Evolutionary conservation across 1,140 invertebrate species (phyloP).

Genomic region (Hestina assimilis): DNA sequence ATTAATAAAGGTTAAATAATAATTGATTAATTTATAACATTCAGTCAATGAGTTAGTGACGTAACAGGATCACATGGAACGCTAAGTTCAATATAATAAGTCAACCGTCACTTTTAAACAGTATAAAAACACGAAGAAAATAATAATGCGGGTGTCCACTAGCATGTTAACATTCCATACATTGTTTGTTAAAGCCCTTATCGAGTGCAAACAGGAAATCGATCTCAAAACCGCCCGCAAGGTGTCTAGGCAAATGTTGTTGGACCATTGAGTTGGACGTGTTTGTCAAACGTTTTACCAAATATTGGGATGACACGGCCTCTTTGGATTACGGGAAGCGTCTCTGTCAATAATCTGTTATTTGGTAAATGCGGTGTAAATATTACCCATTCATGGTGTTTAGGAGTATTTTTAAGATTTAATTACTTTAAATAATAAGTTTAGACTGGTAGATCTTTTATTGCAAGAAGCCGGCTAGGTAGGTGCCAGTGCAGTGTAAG

Average conservation of each 20-base stretch:
- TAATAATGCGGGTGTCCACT: conserved; percentile 30
- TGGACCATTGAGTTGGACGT: conserved; percentile 33
- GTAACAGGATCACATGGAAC: neutral
- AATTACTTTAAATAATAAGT: too few relatives aligned
- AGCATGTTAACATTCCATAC: conserved; percentile 43
- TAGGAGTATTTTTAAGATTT: conserved; percentile 7
- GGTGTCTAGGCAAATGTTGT: conserved; percentile 53
- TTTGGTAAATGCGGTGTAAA: conserved; percentile 27
- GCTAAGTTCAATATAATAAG: neutral
- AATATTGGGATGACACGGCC: conserved; percentile 48
- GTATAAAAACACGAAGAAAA: conserved; percentile 16
- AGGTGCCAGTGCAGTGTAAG: too few relatives aligned
- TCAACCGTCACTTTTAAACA: conserved; percentile 3
- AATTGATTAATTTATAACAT: too few relatives aligned
- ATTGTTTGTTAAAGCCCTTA: conserved; percentile 58
- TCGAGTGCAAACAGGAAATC: conserved; percentile 57
- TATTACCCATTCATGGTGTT: conserved; percentile 34
- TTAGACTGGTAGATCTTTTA: too few relatives aligned
- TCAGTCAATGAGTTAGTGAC: neutral
- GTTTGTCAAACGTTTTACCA: conserved; percentile 53
- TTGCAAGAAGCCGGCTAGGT: too few relatives aligned
- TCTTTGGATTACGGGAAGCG: conserved; percentile 45
- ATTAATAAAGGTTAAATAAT: too few relatives aligned
- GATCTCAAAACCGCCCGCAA: conserved; percentile 47
- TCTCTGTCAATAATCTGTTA: conserved; percentile 38